Evolutionary conservation across 2,888 invertebrate species (phyloP).

Genomic region (Diadegma fenestrale): DNA sequence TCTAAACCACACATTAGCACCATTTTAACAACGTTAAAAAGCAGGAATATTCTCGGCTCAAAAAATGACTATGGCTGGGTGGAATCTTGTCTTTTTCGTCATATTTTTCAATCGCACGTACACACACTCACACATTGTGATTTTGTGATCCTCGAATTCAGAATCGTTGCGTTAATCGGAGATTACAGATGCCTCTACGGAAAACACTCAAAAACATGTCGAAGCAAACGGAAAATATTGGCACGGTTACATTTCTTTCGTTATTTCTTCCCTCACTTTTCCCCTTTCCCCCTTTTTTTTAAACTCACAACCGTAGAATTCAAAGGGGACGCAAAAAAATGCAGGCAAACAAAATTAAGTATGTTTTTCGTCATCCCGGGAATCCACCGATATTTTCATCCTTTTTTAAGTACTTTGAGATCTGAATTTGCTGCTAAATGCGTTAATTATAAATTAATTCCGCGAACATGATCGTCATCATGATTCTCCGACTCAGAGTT

Average conservation of each 20-base stretch:
- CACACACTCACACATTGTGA: conserved; percentile 24
- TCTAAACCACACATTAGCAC: conserved; percentile 77
- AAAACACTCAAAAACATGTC: conserved; percentile 60
- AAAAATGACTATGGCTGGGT: conserved; percentile 64
- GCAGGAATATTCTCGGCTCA: conserved; percentile 67
- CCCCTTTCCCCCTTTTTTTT: conserved; percentile 59
- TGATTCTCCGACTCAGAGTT: conserved; percentile 18
- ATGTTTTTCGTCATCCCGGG: conserved; percentile 50
- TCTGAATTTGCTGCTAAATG: conserved; percentile 44
- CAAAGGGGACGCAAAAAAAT: conserved; percentile 46
- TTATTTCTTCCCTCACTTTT: conserved; percentile 16
- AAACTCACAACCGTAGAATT: conserved; percentile 65
- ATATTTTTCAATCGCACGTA: conserved; percentile 31
- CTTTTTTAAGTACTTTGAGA: conserved; percentile 75
- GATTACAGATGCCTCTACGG: conserved; percentile 42
- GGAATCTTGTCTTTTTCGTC: conserved; percentile 47
- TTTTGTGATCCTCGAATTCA: conserved; percentile 34
- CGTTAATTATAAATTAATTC: conserved; percentile 48
- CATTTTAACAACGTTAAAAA: conserved; percentile 73
- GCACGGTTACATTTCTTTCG: conserved; percentile 70
- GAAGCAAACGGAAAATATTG: conserved; percentile 72
- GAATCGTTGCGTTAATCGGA: conserved; percentile 38
- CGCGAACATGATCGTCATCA: conserved; percentile 23
- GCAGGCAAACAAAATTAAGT: conserved; percentile 63
- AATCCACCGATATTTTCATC: conserved; percentile 57